Base-by-base conservation (phyloP, 2,888 invertebrate genomes). In the Drosophila austrosaltans region DNA sequence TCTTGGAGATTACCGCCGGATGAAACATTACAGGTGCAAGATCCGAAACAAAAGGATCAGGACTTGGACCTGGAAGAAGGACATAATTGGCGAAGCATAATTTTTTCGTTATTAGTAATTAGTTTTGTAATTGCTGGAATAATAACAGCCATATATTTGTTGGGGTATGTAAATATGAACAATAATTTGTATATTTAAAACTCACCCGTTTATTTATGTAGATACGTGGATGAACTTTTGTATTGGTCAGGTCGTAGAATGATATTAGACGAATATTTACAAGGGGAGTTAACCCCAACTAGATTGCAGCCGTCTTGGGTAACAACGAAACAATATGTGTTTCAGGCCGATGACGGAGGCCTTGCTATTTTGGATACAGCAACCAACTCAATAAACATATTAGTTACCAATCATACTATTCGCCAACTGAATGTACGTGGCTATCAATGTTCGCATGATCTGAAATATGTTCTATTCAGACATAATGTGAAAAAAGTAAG, bases 1-100 rank as follows among this genome's bases (percentile, higher is more conserved):
- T 96, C 96, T 93, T 97, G 97, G 97, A 96, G 97, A 93, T 94
- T 97, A 93, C 97, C 97, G 93, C 97, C 97, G 92, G 97, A 97
- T 94, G 97, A 97, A 94, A 97, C 97, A 88, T 95, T 97, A 88
- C 97, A 97, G 94, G 97, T 97, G 93, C 96, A 95, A 93, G 97
- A 96, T 94, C 96, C 96, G 92, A 96, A 97, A 93, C 94, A 95
- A 93, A 97, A 97, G 93, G 95, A 95, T 92, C 96, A 96, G 92
- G 94, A 97, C 92, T 93, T 94, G 87, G 95, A 96, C 92, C 94
- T 95, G 79, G 95, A 94, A 83, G 96, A 96, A 92, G 96, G 97
- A 77, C 96, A 97, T 94, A 97, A 97, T 93, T 97, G 97, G 97
- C 95, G 96, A 92, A 97, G 97, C 92, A 96, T 97, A 91, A 94